phyloP scores from a whole-genome alignment of 1,140 invertebrate genomes.

The Pinna nobilis region DNA sequence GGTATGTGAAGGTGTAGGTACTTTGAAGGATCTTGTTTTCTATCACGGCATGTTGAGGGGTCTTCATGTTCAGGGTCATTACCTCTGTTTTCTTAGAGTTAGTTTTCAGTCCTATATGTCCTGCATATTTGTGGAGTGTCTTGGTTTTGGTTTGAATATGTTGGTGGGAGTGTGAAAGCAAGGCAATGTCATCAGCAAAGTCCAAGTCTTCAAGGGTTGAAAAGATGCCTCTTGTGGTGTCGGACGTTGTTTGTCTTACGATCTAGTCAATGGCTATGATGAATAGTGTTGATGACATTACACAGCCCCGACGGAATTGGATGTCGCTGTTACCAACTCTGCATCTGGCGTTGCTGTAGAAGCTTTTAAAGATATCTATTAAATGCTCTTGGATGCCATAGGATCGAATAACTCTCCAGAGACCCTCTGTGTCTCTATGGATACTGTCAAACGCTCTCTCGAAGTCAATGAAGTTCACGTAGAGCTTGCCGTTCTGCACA shows the following conservation, averaged over 20 bases:
- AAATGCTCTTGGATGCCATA: constrained; percentile 40
- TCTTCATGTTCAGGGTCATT: background rate
- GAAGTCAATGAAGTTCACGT: constrained; percentile 32
- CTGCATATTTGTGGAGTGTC: background rate
- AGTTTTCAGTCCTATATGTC: background rate
- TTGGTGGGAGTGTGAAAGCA: constrained; percentile 11
- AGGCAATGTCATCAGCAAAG: constrained; percentile 31
- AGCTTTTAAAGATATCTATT: constrained; percentile 17
- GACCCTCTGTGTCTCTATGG: constrained; percentile 3
- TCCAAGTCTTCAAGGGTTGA: constrained; percentile 11
- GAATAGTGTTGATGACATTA: too few relatives aligned
- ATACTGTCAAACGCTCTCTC: constrained; percentile 41
- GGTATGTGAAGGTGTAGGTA: constrained; percentile 3
- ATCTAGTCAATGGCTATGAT: constrained; percentile 12
- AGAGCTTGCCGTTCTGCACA: constrained; percentile 35
- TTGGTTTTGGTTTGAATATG: background rate
- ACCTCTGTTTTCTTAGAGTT: constrained; percentile 18
- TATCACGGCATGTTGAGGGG: background rate
- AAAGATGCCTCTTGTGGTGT: constrained; percentile 10
- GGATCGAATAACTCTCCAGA: constrained; percentile 33
- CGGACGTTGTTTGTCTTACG: background rate
- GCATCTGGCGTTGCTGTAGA: background rate
- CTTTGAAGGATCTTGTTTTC: background rate
- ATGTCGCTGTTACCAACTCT: too few relatives aligned
- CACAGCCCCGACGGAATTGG: too few relatives aligned